These are phyloP conservation scores for Neosilurus mollespiculum DNA, from an alignment of 2,797 vertebrate genomes.

Conservation along the genomic window DNA sequence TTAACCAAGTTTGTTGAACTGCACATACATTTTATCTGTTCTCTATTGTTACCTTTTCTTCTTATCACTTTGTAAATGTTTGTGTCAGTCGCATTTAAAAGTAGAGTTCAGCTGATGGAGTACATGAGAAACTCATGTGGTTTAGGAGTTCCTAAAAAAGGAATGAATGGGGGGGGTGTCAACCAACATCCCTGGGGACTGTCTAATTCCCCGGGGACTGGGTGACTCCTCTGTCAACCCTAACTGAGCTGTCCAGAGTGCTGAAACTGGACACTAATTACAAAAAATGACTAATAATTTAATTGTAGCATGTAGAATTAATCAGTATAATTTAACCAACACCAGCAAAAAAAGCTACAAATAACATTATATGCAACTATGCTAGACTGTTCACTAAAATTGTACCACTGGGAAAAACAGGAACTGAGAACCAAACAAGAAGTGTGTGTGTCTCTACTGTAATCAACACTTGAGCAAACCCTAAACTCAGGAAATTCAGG, in stretches of 20 bases:
- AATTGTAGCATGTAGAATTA: background rate
- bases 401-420: conserved; percentile 6
- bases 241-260: conserved; percentile 58
- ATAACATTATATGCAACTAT: background rate
- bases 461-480: background rate
- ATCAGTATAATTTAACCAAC: background rate
- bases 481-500: background rate
- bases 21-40: conserved; percentile 23
- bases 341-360: background rate
- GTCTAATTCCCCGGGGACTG: conserved; percentile 25
- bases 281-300: conserved; percentile 12
- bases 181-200: conserved; percentile 32
- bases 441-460: background rate
- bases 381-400: background rate
- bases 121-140: background rate
- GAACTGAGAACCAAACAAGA: background rate
- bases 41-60: conserved; percentile 19
- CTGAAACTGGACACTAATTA: conserved; percentile 46
- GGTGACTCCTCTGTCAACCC: conserved; percentile 42
- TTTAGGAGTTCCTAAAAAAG: background rate
- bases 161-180: background rate
- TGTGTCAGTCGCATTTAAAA: background rate
- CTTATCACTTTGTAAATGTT: conserved; percentile 32
- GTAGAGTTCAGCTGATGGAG: background rate
- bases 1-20: conserved; percentile 34